Conservation (phyloP, 1,140 invertebrate genomes). For the Drosophila hydei region DNA sequence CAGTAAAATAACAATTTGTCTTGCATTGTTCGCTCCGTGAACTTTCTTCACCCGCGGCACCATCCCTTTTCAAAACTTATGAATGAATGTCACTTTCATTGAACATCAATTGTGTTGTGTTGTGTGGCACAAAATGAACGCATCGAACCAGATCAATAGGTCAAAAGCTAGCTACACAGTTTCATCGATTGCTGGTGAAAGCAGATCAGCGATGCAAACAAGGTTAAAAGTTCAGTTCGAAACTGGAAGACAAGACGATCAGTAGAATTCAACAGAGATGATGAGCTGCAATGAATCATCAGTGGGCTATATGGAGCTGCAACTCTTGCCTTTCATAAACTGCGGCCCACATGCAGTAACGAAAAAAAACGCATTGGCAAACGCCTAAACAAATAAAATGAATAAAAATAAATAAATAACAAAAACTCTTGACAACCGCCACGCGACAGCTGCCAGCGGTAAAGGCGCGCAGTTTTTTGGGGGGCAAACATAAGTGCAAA, state of each 20-base stretch:
- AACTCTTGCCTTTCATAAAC: conserved; percentile 10
- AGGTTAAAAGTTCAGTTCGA: conserved; percentile 44
- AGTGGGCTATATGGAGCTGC: too few species aligned
- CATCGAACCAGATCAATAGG: conserved; percentile 30
- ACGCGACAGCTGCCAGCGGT: conserved; percentile 46
- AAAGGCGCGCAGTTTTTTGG: conserved; percentile 46
- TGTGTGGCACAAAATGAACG: not conserved
- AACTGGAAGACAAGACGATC: conserved; percentile 6
- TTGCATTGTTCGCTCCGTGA: not conserved
- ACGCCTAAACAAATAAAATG: not conserved
- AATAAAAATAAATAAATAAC: not conserved
- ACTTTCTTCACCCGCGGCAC: conserved; percentile 6
- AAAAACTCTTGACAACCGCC: conserved; percentile 46
- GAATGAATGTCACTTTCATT: conserved; percentile 21
- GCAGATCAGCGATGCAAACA: conserved; percentile 34
- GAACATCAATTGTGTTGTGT: not conserved
- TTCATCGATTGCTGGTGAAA: conserved; percentile 31
- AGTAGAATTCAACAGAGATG: conserved; percentile 9
- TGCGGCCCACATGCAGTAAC: not conserved
- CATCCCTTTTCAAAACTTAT: not conserved
- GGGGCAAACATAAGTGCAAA: conserved; percentile 50
- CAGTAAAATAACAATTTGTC: conserved; percentile 3
- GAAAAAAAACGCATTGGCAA: not conserved
- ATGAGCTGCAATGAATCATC: conserved; percentile 9
- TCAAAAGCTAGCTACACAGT: conserved; percentile 24